Evolutionary conservation across 2,113 vertebrate genomes (phyloP), one percentile per base, ranked within the genome.

Genomic region (Procavia capensis): DNA sequence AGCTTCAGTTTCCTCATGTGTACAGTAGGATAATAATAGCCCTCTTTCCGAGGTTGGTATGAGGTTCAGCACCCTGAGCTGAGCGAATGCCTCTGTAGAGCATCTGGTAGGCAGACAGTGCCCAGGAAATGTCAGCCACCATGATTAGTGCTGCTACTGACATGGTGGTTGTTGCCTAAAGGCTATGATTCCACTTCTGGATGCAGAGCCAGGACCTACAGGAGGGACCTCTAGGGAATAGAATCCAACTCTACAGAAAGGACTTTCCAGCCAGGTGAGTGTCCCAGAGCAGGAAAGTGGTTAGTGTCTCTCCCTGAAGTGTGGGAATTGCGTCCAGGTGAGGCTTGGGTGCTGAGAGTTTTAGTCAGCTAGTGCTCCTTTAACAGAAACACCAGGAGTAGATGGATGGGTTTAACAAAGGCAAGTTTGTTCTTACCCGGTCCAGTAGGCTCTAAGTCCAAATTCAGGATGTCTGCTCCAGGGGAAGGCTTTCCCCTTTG

Each of bases 291-390:
- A 24, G 64, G 75, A 2, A 6, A 25, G 25, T 11, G 63, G 41
- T 5, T 2, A 0, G 7, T 0, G 1, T 1, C 20, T 25, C n/a
- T 34, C 24, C 4, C 41, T 47, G 45, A 31, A 50, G 6, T 9
- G 5, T 54, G 17, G 22, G 34, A 85, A 59, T 74, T 50, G 13
- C 0, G 0, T 43, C 20, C 64, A 39, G 54, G 43, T 39, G 16
- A 54, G 54, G 31, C 36, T 31, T 31, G 45, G 68, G 17, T 54
- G 50, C 50, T 54, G 50, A 54, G n/a, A n/a, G n/a, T n/a, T n/a
- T n/a, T n/a, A n/a, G n/a, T n/a, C n/a, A n/a, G n/a, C n/a, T n/a
- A n/a, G n/a, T n/a, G n/a, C n/a, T n/a, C n/a, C n/a, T n/a, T n/a
- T n/a, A n/a, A n/a, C n/a, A n/a, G n/a, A n/a, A n/a, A n/a, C n/a